Conservation (phyloP, 2,888 invertebrate genomes). For the Heteromyza rotundicornis region DNA sequence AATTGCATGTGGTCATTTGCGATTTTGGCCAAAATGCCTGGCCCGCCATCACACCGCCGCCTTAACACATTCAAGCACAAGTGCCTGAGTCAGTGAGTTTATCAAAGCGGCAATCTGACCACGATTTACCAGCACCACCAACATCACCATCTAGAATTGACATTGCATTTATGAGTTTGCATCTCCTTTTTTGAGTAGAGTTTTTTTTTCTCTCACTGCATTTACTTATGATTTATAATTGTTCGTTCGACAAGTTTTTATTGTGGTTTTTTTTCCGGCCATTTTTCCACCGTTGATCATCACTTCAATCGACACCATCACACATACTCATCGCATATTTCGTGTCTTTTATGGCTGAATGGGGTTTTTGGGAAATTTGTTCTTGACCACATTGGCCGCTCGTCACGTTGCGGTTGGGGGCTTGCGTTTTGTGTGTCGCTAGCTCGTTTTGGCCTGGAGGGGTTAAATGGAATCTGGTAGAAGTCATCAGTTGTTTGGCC, state of each 20-base stretch:
- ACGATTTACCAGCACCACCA: not conserved
- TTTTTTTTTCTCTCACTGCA: not conserved
- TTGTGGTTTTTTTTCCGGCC: too few species aligned
- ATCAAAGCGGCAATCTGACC: not conserved
- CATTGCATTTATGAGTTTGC: not conserved
- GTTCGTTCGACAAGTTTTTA: not conserved
- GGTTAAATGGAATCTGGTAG: not conserved
- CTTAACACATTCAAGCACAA: not conserved
- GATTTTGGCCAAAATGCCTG: too few species aligned
- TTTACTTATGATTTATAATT: not conserved
- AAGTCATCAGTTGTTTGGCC: not conserved
- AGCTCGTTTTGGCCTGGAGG: not conserved
- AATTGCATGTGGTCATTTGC: not conserved
- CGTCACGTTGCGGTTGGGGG: too few species aligned
- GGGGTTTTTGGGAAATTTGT: not conserved
- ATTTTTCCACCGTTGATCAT: too few species aligned
- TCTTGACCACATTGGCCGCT: too few species aligned
- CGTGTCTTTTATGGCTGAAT: not conserved
- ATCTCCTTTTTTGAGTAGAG: not conserved
- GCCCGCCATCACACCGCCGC: not conserved
- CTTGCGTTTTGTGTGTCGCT: not conserved
- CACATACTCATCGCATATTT: too few species aligned
- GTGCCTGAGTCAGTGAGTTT: not conserved
- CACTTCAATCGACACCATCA: not conserved
- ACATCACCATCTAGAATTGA: not conserved